phyloP scores from a whole-genome alignment of 2,888 invertebrate genomes.

The Hydrotaea diabolus region DNA sequence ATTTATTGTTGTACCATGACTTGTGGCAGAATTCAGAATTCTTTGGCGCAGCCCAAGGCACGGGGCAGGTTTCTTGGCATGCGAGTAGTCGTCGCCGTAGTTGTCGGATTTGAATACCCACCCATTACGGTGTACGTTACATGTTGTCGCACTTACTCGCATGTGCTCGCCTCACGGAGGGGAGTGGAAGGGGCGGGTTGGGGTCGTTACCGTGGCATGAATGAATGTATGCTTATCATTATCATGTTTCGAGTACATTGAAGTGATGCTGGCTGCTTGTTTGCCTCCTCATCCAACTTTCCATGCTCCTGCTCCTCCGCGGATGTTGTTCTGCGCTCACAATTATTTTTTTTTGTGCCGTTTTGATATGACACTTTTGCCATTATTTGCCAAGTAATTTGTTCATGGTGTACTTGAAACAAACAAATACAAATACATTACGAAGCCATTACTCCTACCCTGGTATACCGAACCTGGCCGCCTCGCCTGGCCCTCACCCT shows the following conservation, averaged over 20 bases:
- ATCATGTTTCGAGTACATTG: not conserved
- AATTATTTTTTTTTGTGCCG: constrained; percentile 22
- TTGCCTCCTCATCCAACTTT: too few species aligned
- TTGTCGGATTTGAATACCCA: not conserved
- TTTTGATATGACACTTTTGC: constrained; percentile 52
- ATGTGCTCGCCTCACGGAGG: not conserved
- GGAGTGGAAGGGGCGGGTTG: not conserved
- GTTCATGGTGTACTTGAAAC: constrained; percentile 44
- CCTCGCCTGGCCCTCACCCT: not conserved
- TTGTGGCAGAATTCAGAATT: constrained; percentile 34
- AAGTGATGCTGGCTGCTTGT: not conserved
- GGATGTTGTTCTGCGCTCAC: not conserved
- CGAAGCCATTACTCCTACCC: constrained; percentile 41
- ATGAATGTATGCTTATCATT: constrained; percentile 22
- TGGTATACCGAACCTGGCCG: not conserved
- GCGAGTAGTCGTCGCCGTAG: not conserved
- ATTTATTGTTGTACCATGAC: constrained; percentile 38
- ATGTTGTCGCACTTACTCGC: too few species aligned
- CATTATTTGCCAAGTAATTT: constrained; percentile 54
- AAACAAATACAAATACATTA: constrained; percentile 53
- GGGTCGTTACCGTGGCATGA: not conserved
- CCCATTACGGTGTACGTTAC: not conserved
- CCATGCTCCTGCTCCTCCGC: not conserved
- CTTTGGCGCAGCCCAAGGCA: constrained; percentile 16
- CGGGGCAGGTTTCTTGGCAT: not conserved